Evolutionary conservation across 1,140 invertebrate genomes (phyloP).

Genomic region (Nymphalis io): DNA sequence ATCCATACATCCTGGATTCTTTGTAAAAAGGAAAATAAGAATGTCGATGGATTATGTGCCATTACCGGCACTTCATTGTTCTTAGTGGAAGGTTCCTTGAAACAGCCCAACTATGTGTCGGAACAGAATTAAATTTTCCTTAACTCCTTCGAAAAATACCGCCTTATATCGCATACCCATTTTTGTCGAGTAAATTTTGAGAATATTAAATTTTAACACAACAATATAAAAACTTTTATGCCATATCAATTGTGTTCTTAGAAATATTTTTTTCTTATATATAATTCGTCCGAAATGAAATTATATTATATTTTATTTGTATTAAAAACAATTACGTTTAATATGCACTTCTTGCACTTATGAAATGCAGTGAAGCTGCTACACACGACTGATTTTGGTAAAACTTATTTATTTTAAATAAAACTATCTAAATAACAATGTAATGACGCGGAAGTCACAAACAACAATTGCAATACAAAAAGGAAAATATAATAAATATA

Average conservation of each 20-base stretch:
- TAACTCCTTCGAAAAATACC: background rate
- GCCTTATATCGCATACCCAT: too few relatives aligned
- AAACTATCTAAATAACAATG: background rate
- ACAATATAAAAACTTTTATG: too few relatives aligned
- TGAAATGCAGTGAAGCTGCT: too few relatives aligned
- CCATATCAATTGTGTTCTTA: too few relatives aligned
- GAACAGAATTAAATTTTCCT: slow-evolving; percentile 5
- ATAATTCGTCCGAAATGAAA: background rate
- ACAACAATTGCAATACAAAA: slow-evolving; percentile 19
- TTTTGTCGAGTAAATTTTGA: too few relatives aligned
- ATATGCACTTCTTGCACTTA: too few relatives aligned
- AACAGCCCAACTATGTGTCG: slow-evolving; percentile 5
- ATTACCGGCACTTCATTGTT: slow-evolving; percentile 21
- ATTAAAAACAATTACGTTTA: too few relatives aligned
- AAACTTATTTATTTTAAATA: too few relatives aligned
- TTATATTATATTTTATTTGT: background rate
- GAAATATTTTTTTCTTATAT: background rate
- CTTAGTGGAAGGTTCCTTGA: slow-evolving; percentile 5
- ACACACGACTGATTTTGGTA: too few relatives aligned
- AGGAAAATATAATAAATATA: slow-evolving; percentile 15
- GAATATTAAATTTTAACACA: too few relatives aligned
- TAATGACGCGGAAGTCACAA: slow-evolving; percentile 10
- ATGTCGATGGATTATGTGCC: slow-evolving; percentile 60
- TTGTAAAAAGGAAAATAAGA: slow-evolving; percentile 73
- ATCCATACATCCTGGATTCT: slow-evolving; percentile 72